Base-by-base conservation (phyloP, 2,888 invertebrate species). In the Philaethria dido region DNA sequence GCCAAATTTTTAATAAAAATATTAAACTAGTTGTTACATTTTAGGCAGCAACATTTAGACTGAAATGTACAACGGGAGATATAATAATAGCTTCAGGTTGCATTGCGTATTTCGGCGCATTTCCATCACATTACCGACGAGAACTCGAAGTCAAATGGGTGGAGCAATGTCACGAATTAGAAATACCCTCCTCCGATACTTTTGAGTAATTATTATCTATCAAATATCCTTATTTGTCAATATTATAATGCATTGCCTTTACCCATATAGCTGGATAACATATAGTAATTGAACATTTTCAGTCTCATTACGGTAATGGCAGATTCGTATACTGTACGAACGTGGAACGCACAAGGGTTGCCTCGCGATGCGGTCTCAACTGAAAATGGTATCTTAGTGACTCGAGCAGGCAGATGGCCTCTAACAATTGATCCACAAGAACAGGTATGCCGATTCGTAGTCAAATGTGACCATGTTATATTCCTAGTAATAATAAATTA, bases 341-440 rank as follows among this genome's bases (percentile, higher is more conserved):
- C 95, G 62, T 99, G 98, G 98, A 98, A 97, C 84, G 95, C 97
- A 22, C 95, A 95, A 78, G 98, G 98, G 0, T 88, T 99, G 61
- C 99, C 99, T 0, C 94, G 96, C 71, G 98, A 99, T 84, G 90
- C 94, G 39, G 95, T 98, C 65, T 98, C 98, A 11, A 97, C 97
- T 2, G 98, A 98, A 86, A 99, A 98, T 86, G 98, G 97, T 9
- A 96, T 99, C 71, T 94, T 98, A 75, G 98, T 98, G 54, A 98
- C 96, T 16, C 94, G 94, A 78, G 96, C 95, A 3, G 94, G 96
- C 8, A 93, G 96, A 14, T 97, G 97, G 98, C 98, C 98, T 0
- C 93, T 99, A 18, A 97, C 98, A 94, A 98, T 98, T 69, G 98
- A 99, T 88, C 99, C 99, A 0, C 98, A 99, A 83, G 98, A 98